A percentile compares a stretch with the other conserved stretches of the same genome.
phyloP scores from a whole-genome alignment of 2,113 vertebrate species.

The Carlito syrichta region DNA sequence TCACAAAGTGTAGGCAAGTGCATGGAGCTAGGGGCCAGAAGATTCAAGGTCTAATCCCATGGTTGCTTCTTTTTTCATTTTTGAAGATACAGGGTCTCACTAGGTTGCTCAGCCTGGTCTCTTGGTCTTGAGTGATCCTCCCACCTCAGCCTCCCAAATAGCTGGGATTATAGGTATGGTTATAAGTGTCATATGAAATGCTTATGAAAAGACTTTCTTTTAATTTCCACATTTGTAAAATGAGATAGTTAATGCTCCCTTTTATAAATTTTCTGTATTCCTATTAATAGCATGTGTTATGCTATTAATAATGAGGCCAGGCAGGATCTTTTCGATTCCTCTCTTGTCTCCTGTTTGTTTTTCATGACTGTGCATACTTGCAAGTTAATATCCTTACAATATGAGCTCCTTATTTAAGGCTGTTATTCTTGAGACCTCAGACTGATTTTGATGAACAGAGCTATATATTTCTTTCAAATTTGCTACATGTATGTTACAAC shows the following conservation, averaged over 20 bases:
- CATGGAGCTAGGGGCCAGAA: neutral
- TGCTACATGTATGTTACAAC: neutral
- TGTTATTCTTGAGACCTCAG: neutral
- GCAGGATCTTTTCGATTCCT: neutral
- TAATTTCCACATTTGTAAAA: neutral
- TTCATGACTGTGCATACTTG: neutral
- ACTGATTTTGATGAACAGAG: neutral
- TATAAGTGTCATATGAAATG: neutral
- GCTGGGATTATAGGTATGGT: neutral
- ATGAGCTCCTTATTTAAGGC: neutral
- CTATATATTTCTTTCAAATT: neutral
- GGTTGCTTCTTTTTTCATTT: neutral
- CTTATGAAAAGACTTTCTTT: neutral
- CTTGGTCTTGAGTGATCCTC: neutral
- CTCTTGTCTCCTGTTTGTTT: neutral
- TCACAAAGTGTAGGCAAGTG: neutral
- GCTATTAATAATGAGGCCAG: neutral
- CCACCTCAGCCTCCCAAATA: neutral
- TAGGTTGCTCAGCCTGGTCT: neutral
- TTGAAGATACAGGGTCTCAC: neutral
- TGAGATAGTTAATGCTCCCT: neutral
- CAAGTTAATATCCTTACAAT: neutral
- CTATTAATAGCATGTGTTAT: neutral
- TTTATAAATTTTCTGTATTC: neutral
- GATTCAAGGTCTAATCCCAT: neutral